Evolutionary conservation across 2,797 vertebrate species (phyloP).

Genomic region (Paramormyrops hopkinsi): DNA sequence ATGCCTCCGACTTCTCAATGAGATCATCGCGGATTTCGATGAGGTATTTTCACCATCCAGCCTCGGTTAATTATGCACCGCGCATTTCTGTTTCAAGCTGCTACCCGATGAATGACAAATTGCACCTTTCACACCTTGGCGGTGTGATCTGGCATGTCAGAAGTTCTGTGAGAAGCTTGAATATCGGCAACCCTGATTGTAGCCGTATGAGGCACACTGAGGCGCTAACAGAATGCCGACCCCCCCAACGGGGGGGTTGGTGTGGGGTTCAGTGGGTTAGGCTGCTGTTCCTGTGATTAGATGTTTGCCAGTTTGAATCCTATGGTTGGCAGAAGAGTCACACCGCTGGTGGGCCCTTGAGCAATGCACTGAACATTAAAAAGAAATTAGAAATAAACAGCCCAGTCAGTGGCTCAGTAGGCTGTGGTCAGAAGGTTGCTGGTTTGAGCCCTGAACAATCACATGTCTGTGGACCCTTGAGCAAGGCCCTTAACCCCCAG

Average conservation of each 20-base stretch:
- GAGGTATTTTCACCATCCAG: conserved; percentile 65
- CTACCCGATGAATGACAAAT: neutral
- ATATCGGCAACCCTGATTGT: neutral
- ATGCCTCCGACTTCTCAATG: conserved; percentile 90
- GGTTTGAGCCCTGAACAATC: neutral
- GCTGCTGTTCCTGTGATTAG: neutral
- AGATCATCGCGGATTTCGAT: conserved; percentile 96
- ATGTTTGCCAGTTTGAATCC: neutral
- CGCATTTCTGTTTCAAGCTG: neutral
- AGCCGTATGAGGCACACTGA: neutral
- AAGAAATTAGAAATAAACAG: neutral
- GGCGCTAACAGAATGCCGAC: neutral
- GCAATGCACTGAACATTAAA: neutral
- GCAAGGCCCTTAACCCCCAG: neutral
- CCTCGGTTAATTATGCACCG: neutral
- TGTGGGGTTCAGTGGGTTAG: neutral
- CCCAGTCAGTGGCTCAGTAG: neutral
- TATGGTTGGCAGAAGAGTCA: neutral
- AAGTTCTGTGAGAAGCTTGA: neutral
- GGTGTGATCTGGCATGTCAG: neutral
- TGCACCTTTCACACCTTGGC: neutral
- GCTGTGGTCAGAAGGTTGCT: neutral
- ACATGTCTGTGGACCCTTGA: neutral
- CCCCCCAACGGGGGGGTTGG: neutral
- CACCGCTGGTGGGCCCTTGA: neutral